Percentiles rank a stretch among this genome's conserved stretches.
These are phyloP conservation scores for Sminthurinus signatus DNA, from an alignment of 1,140 invertebrate genomes.

Conservation along the genomic window DNA sequence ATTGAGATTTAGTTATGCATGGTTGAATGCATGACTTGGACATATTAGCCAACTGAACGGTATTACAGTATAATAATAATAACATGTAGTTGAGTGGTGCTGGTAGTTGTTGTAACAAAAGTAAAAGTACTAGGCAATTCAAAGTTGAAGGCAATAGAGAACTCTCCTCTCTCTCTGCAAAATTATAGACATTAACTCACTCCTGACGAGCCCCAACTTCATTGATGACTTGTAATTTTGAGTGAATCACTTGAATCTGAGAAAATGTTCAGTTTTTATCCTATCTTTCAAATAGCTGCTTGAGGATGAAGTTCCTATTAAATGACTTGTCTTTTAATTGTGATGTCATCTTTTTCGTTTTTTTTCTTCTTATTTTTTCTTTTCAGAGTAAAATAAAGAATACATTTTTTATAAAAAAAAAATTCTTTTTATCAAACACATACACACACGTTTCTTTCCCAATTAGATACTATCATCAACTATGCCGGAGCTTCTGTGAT, in stretches of 20 bases:
- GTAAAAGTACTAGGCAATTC: not conserved
- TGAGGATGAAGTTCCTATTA: conserved; percentile 19
- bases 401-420: too few relatives aligned
- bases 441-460: too few relatives aligned
- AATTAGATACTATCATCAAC: too few relatives aligned
- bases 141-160: not conserved
- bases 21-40: conserved; percentile 1
- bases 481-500: too few relatives aligned
- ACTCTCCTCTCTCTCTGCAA: conserved; percentile 20
- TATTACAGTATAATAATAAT: not conserved
- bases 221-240: conserved; percentile 38
- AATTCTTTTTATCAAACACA: too few relatives aligned
- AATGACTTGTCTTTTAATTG: conserved; percentile 36
- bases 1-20: not conserved
- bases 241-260: conserved; percentile 35
- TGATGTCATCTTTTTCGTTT: conserved; percentile 17
- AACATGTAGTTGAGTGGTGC: not conserved
- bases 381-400: too few relatives aligned
- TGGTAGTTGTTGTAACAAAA: not conserved
- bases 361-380: too few relatives aligned
- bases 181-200: conserved; percentile 36
- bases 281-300: conserved; percentile 23
- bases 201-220: conserved; percentile 22
- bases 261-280: conserved; percentile 21
- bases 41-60: not conserved